A percentile compares a stretch with the other conserved stretches of the same genome.
Conservation (phyloP, 2,113 vertebrate species). For the Amphilophus citrinellus region DNA sequence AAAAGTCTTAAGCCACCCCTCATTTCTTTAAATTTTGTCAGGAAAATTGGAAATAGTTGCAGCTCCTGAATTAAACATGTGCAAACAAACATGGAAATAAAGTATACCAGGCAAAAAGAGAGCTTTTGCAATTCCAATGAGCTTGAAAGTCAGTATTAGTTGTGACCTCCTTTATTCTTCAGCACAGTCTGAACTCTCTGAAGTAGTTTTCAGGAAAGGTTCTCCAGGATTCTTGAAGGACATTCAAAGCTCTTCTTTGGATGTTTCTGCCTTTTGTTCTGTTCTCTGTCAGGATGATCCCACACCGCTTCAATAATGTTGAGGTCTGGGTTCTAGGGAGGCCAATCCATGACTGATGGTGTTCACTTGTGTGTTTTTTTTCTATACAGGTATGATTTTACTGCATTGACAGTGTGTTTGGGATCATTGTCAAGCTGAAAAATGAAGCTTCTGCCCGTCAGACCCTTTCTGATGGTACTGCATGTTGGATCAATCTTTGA, state of each 20-base stretch:
- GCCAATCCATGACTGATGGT: neutral
- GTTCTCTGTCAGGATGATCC: too few relatives aligned
- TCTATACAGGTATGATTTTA: neutral
- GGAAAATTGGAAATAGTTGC: neutral
- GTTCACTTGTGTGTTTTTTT: neutral
- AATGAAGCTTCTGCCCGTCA: neutral
- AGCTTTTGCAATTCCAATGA: neutral
- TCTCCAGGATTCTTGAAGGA: too few relatives aligned
- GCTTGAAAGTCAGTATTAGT: neutral
- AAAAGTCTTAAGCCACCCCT: neutral
- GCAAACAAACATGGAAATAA: neutral
- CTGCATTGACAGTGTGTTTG: neutral
- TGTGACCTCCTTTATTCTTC: neutral
- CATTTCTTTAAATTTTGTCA: neutral
- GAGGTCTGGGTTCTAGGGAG: neutral
- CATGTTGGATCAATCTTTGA: neutral
- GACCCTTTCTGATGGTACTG: neutral
- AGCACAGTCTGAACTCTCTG: neutral
- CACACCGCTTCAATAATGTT: too few relatives aligned
- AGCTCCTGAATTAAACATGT: too few relatives aligned
- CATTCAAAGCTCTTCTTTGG: too few relatives aligned
- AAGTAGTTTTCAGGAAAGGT: neutral
- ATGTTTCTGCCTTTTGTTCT: too few relatives aligned
- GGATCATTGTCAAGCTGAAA: neutral
- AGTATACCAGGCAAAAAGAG: fast-evolving